Base-by-base conservation (phyloP, 2,888 invertebrate species). In the Drosophila rellima region DNA sequence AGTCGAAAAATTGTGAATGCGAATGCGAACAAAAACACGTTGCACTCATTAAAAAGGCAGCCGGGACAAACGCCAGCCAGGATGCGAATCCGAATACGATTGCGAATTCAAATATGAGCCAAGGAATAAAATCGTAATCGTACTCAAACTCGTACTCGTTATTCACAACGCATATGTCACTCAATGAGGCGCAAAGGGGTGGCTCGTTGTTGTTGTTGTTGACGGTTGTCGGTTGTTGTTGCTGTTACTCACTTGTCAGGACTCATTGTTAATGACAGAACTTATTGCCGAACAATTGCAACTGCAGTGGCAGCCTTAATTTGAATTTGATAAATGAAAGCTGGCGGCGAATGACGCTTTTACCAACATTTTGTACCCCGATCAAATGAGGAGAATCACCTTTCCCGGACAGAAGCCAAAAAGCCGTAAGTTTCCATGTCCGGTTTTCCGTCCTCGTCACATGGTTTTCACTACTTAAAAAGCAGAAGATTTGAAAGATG, bases 241-340 rank as follows among this genome's bases (percentile, higher is more conserved):
- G 61, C 55, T 66, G 61, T 63, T 67, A 74, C 78, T 76, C 85
- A 80, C 87, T 84, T 84, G 84, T 87, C 84, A 80, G 83, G 61
- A 51, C 65, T 78, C 75, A 78, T 84, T 84, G 78, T 82, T 85
- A 80, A 82, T 80, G 85, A 85, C 80, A 75, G 85, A 70, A 82
- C 70, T 78, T 78, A 67, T 74, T 69, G 67, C 70, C 69, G 70
- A 77, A 77, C 78, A 77, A 79, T 69, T 47, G 73, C 64, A 59
- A 68, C 20, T 57, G 69, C 56, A 59, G 37, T 62, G 57, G 61
- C 78, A 59, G 70, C 70, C 66, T 90, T 90, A 89, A 91, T 90
- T 91, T 90, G 80, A 88, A 90, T 90, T 90, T 91, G 90, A 90
- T 91, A 90, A 89, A 90, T 89, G 88, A 90, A 84, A 75, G 72